These are phyloP conservation scores for Diorhabda carinulata DNA, from an alignment of 1,140 invertebrate species.

Conservation along the genomic window DNA sequence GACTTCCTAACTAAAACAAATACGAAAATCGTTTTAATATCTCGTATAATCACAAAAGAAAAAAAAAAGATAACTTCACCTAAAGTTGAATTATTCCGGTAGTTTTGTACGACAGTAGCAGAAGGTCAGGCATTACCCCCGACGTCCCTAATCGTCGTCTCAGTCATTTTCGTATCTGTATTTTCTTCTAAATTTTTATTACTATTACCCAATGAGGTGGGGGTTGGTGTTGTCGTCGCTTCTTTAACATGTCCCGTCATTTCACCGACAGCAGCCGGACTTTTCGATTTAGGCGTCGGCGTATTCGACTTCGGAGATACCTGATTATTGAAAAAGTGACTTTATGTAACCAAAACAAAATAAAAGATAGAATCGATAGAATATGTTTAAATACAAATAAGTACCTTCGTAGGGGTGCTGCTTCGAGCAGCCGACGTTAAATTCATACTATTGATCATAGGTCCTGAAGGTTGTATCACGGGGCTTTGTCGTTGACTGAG, in stretches of 20 bases:
- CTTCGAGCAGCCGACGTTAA: constrained; percentile 30
- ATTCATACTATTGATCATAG: constrained; percentile 38
- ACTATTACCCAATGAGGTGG: not conserved
- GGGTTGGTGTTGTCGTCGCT: not conserved
- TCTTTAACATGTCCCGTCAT: not conserved
- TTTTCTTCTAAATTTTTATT: not conserved
- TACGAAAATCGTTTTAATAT: constrained; percentile 20
- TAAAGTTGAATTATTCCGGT: not conserved
- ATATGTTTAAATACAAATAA: not conserved
- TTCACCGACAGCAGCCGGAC: constrained; percentile 9
- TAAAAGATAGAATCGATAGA: too few relatives aligned
- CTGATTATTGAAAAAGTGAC: not conserved
- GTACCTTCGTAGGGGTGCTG: constrained; percentile 21
- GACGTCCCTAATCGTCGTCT: constrained; percentile 42
- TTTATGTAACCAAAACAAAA: not conserved
- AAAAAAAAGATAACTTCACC: not conserved
- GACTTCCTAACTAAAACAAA: constrained; percentile 46
- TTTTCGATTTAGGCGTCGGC: constrained; percentile 27
- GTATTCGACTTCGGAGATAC: constrained; percentile 23
- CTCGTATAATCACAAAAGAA: not conserved
- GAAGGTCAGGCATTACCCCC: constrained; percentile 46
- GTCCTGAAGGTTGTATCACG: constrained; percentile 44
- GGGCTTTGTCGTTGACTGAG: constrained; percentile 41
- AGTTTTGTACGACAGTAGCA: constrained; percentile 17
- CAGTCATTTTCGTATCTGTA: constrained; percentile 29